phyloP scores from a whole-genome alignment of 2,888 invertebrate genomes.

The Rotaria magnacalcarata region DNA sequence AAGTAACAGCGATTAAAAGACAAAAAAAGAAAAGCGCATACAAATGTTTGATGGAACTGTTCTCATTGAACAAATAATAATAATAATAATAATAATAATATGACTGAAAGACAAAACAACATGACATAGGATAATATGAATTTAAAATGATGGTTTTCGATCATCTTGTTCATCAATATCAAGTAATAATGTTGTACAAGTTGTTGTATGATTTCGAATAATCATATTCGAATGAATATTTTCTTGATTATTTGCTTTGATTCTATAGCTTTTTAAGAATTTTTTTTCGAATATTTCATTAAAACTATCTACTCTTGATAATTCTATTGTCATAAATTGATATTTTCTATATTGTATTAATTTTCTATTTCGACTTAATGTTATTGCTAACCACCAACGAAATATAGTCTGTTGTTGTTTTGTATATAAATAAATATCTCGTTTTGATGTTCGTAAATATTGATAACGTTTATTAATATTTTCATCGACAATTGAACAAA shows the following conservation, averaged over 20 bases:
- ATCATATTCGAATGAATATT: background rate
- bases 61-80: background rate
- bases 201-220: background rate
- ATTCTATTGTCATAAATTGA: background rate
- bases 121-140: background rate
- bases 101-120: background rate
- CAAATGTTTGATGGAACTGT: constrained; percentile 3
- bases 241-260: background rate
- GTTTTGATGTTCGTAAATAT: background rate
- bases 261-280: background rate
- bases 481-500: constrained; percentile 21
- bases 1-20: background rate
- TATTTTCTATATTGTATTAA: background rate
- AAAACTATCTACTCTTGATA: background rate
- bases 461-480: background rate
- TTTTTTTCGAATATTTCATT: background rate
- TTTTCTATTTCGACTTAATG: constrained; percentile 7
- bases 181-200: background rate
- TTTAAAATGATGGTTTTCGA: background rate
- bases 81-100: background rate
- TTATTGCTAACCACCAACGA: constrained; percentile 25
- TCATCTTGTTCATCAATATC: background rate
- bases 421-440: constrained; percentile 22
- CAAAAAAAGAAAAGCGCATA: background rate
- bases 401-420: background rate